Percentiles rank a stretch among this genome's conserved stretches.
Conservation (phyloP, 2,113 vertebrate species). For the Callaeas wilsoni region DNA sequence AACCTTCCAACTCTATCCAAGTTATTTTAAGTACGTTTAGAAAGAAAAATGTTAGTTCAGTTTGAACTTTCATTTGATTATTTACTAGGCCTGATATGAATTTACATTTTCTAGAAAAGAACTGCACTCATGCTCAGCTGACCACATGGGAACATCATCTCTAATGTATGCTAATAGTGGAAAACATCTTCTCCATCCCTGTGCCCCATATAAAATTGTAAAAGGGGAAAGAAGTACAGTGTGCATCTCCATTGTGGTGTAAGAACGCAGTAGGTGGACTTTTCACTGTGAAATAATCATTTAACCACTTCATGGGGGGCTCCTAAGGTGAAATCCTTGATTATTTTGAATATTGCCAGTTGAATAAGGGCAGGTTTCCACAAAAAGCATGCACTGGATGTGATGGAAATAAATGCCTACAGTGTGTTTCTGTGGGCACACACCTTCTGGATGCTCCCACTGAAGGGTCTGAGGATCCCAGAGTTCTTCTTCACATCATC, state of each 20-base stretch:
- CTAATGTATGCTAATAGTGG: background rate
- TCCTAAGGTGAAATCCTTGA: background rate
- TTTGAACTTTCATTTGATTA: background rate
- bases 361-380: background rate
- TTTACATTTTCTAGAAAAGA: background rate
- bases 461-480: constrained; percentile 80
- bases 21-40: background rate
- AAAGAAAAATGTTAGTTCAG: background rate
- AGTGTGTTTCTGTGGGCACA: background rate
- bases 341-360: background rate
- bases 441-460: constrained; percentile 93
- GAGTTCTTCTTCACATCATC: constrained; percentile 86
- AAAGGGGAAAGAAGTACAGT: background rate
- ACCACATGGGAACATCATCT: background rate
- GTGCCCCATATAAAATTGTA: background rate
- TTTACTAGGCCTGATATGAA: background rate
- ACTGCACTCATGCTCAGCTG: background rate
- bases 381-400: background rate
- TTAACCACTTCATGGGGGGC: background rate
- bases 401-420: background rate
- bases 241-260: background rate
- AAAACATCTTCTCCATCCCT: background rate
- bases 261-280: background rate
- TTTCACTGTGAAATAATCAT: background rate
- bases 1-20: background rate